Evolutionary conservation across 37 sponge, comb jelly and placozoan genomes (phyloP).

Genomic region (Chondrilla cf. caribensis): DNA sequence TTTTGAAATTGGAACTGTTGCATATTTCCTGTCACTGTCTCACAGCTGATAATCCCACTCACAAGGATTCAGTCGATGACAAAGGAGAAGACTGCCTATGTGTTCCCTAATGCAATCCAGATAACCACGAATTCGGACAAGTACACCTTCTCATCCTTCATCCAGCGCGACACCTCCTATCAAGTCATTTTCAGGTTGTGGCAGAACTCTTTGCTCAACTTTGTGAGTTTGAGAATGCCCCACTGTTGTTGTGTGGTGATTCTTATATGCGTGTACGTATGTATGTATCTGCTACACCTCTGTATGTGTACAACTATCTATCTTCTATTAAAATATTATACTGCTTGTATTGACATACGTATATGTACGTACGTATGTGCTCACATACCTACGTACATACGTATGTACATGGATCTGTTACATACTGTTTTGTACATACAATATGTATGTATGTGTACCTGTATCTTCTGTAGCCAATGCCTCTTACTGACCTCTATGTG

Average conservation of each 20-base stretch:
- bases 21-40: not conserved
- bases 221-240: constrained; percentile 19
- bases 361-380: not conserved
- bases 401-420: not conserved
- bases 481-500: constrained; percentile 56
- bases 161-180: constrained; percentile 83
- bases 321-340: too few species aligned
- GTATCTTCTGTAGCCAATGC: constrained; percentile 30
- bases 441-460: not conserved
- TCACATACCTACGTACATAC: not conserved
- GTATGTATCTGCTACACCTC: not conserved
- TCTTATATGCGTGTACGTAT: not conserved
- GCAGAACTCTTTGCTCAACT: constrained; percentile 71
- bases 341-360: not conserved
- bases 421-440: not conserved
- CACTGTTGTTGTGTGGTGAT: not conserved
- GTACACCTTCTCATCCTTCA: constrained; percentile 91
- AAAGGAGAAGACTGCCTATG: constrained; percentile 93
- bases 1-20: not conserved
- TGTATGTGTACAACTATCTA: not conserved
- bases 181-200: constrained; percentile 79
- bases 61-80: constrained; percentile 68
- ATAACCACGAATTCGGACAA: constrained; percentile 78
- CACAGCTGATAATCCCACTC: constrained; percentile 84
- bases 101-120: constrained; percentile 94